These are phyloP conservation scores for Paramuricea clavata DNA, from an alignment of 92 coral and sea anemone species.

Conservation along the genomic window DNA sequence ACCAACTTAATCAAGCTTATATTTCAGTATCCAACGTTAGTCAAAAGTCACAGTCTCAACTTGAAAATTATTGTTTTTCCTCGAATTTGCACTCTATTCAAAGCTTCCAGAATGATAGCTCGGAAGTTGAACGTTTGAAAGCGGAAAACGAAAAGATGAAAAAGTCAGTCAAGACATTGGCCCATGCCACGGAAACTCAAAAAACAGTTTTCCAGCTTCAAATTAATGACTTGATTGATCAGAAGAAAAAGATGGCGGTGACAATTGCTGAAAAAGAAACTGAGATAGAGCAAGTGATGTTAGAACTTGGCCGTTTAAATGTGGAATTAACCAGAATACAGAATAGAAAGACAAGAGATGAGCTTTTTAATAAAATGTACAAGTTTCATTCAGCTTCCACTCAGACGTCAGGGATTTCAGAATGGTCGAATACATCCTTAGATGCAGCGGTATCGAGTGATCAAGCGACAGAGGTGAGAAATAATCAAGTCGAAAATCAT, in stretches of 20 bases:
- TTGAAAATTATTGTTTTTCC: not conserved
- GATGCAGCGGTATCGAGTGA: not conserved
- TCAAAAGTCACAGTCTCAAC: not conserved
- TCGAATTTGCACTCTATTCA: not conserved
- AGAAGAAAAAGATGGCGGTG: not conserved
- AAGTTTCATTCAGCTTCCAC: not conserved
- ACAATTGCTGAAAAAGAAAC: not conserved
- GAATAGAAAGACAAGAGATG: not conserved
- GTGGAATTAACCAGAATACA: not conserved
- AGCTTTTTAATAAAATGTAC: not conserved
- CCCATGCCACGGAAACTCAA: not conserved
- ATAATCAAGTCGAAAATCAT: not conserved
- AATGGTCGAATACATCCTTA: not conserved
- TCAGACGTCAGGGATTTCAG: not conserved
- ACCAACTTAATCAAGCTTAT: not conserved
- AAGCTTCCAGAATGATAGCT: not conserved
- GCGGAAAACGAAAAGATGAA: not conserved
- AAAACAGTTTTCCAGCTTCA: not conserved
- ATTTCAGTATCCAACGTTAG: not conserved
- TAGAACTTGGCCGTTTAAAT: not conserved
- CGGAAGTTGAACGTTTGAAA: not conserved
- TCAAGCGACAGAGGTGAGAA: not conserved
- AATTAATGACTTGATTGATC: not conserved
- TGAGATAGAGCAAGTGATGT: not conserved
- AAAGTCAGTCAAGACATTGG: not conserved